Evolutionary conservation across 2,113 vertebrate species (phyloP).

Genomic region (Proterorhinus semilunaris): DNA sequence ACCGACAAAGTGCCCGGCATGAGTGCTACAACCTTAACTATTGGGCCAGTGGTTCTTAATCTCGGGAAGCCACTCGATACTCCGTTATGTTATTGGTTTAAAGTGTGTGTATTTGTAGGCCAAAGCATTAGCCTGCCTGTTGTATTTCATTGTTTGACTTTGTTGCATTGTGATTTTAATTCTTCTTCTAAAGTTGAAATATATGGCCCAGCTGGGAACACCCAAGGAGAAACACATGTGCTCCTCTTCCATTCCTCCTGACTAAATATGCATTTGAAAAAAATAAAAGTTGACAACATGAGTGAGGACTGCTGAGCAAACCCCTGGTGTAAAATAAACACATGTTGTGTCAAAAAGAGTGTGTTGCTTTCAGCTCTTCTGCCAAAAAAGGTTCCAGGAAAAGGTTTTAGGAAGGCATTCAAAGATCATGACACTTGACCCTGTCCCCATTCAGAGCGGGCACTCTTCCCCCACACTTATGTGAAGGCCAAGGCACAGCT

Average conservation of each 20-base stretch:
- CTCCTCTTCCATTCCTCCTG: not conserved
- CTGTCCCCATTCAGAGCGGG: conserved; percentile 33
- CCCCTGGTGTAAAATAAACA: not conserved
- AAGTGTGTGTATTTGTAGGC: too few species aligned
- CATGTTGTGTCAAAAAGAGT: not conserved
- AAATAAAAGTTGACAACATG: not conserved
- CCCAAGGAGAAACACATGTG: not conserved
- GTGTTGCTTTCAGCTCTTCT: conserved; percentile 14
- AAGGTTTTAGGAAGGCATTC: conserved; percentile 53
- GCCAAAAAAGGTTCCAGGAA: conserved; percentile 47
- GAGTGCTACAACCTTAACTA: too few species aligned
- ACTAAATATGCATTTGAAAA: not conserved
- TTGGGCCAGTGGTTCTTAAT: too few species aligned
- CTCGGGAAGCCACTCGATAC: too few species aligned
- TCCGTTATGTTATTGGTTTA: too few species aligned
- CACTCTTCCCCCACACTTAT: conserved; percentile 46
- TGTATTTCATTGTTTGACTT: too few species aligned
- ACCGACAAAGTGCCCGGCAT: too few species aligned
- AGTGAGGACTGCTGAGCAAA: not conserved
- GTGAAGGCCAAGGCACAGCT: conserved; percentile 52
- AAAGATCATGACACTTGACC: conserved; percentile 60
- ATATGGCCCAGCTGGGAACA: not conserved
- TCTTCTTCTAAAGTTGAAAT: not conserved
- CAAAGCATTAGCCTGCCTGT: too few species aligned
- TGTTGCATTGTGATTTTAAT: not conserved